A percentile compares a stretch with the other conserved stretches of the same genome.
Evolutionary conservation across 37 sponge, comb jelly and placozoan species (phyloP).

Genomic region (Amphimedon queenslandica): DNA sequence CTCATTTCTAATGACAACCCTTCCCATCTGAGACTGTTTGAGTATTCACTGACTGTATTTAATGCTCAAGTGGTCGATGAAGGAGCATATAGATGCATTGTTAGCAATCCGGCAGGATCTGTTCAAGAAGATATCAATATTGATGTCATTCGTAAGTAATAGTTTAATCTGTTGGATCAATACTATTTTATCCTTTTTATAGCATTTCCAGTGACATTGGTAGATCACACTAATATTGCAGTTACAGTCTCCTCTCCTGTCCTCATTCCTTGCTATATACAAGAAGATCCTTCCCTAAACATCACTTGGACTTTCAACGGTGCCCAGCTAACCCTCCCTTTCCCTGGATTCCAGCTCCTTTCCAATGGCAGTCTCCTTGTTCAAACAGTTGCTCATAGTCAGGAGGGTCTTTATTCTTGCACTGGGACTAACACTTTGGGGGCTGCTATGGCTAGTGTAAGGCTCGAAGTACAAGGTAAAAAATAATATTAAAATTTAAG

Average conservation of each 20-base stretch:
- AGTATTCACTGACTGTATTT: constrained; percentile 17
- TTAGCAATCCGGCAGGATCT: constrained; percentile 38
- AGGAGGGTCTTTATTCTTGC: constrained; percentile 52
- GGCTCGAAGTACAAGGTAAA: constrained; percentile 31
- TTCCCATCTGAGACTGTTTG: background rate
- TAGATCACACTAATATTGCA: constrained; percentile 12
- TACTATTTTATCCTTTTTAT: background rate
- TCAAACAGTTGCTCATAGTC: constrained; percentile 1
- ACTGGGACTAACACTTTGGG: constrained; percentile 43
- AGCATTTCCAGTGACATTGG: constrained; percentile 29
- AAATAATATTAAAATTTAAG: background rate
- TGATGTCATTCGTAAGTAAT: constrained; percentile 20
- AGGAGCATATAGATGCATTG: constrained; percentile 38
- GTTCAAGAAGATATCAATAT: constrained; percentile 8
- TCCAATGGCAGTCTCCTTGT: constrained; percentile 38
- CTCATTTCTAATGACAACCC: constrained; percentile 2
- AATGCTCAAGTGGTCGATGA: constrained; percentile 22
- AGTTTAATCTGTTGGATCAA: background rate
- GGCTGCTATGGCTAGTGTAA: constrained; percentile 19
- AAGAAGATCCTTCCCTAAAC: constrained; percentile 21
- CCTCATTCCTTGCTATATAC: constrained; percentile 26
- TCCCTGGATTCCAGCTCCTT: background rate
- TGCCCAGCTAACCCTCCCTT: background rate
- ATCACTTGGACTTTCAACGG: constrained; percentile 34
- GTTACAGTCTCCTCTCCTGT: constrained; percentile 1